Evolutionary conservation across 2,113 vertebrate species (phyloP).

Genomic region (Chlorodrepanis virens): DNA sequence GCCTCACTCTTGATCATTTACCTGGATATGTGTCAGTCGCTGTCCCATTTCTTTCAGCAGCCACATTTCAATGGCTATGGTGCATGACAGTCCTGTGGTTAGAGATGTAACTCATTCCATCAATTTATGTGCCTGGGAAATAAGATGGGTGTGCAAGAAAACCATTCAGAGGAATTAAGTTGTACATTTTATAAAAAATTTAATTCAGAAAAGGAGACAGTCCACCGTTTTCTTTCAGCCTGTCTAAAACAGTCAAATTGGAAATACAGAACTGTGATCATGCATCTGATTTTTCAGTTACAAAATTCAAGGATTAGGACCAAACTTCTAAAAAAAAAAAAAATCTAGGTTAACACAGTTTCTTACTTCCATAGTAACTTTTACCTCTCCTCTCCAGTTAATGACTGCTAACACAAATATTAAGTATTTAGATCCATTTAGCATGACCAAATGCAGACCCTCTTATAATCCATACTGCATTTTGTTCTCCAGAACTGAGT

Average conservation of each 20-base stretch:
- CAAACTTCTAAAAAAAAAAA: neutral
- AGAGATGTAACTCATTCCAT: neutral
- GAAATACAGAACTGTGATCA: neutral
- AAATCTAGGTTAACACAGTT: neutral
- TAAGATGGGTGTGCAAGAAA: neutral
- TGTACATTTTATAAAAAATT: accelerated
- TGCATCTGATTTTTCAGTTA: neutral
- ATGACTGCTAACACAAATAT: neutral
- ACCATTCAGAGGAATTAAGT: neutral
- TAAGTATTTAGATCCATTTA: neutral
- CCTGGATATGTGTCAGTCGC: neutral
- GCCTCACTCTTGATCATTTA: neutral
- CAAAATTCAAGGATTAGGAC: neutral
- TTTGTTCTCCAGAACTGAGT: neutral
- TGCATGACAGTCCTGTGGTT: accelerated
- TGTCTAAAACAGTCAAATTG: neutral
- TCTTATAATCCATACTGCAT: neutral
- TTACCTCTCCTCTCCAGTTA: neutral
- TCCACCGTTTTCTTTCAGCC: neutral
- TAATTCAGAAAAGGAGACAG: neutral
- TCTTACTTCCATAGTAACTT: neutral
- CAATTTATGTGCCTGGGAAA: neutral
- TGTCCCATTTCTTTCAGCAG: neutral
- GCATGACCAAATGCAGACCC: neutral
- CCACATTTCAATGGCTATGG: neutral